A percentile compares a stretch with the other conserved stretches of the same genome.
phyloP scores from a whole-genome alignment of 2,113 vertebrate species.

The Channa maculata region DNA sequence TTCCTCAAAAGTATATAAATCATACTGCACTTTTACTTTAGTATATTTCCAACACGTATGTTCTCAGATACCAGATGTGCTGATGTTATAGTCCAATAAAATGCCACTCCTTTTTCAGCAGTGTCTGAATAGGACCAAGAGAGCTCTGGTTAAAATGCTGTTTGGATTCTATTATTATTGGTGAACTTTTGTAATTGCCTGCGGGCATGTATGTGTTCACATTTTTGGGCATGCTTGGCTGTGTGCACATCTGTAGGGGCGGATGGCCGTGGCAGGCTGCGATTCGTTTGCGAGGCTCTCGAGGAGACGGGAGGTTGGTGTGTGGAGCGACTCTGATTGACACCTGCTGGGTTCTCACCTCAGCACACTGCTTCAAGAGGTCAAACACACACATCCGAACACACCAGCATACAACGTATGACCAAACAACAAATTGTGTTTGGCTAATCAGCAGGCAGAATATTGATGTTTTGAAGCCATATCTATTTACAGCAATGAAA shows the following conservation, averaged over 20 bases:
- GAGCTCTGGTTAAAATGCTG: background rate
- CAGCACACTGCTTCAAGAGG: slow-evolving; percentile 98
- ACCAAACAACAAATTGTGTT: background rate
- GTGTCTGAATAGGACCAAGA: background rate
- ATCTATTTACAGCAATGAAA: slow-evolving; percentile 4
- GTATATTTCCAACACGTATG: no score
- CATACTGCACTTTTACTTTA: no score
- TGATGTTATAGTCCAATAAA: background rate
- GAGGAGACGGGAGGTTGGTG: slow-evolving; percentile 90
- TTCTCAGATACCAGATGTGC: no score
- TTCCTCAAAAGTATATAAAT: no score
- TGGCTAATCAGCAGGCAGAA: no score
- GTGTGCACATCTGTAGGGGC: slow-evolving; percentile 79
- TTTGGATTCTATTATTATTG: background rate
- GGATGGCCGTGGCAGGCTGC: slow-evolving; percentile 98
- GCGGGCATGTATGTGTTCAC: background rate
- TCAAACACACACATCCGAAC: slow-evolving; percentile 46
- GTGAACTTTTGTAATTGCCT: background rate
- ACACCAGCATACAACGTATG: background rate
- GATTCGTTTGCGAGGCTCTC: slow-evolving; percentile 89
- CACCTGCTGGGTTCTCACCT: slow-evolving; percentile 97
- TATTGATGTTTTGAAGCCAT: background rate
- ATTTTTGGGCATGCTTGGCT: background rate
- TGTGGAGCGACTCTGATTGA: slow-evolving; percentile 95
- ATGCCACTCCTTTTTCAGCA: background rate